phyloP scores from a whole-genome alignment of 2,888 invertebrate genomes.

The Nomada lathburiana region DNA sequence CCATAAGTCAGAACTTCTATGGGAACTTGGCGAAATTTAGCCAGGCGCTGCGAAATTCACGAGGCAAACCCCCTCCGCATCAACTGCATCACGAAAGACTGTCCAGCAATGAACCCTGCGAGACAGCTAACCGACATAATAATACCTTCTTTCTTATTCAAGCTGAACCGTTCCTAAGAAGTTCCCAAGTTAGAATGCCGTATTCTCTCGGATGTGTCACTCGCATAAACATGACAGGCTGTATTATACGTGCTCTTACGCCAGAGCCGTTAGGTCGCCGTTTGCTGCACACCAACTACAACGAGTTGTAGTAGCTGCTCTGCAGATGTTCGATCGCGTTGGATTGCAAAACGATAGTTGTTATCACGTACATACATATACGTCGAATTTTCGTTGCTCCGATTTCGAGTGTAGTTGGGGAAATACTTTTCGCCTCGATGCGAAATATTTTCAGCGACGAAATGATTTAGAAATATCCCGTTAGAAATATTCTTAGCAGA shows the following conservation, averaged over 20 bases:
- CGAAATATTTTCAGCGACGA: no score
- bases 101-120: conserved; percentile 56
- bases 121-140: conserved; percentile 52
- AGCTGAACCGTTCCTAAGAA: conserved; percentile 45
- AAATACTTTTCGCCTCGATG: no score
- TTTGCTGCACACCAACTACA: neutral
- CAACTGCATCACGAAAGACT: conserved; percentile 52
- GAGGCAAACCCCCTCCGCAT: conserved; percentile 12
- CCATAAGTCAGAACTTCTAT: conserved; percentile 48
- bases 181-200: conserved; percentile 48
- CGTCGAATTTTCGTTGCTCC: conserved; percentile 18
- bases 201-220: conserved; percentile 48
- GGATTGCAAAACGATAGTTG: conserved; percentile 21
- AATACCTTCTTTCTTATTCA: conserved; percentile 62
- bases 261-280: neutral
- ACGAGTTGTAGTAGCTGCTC: conserved; percentile 9
- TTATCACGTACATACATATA: conserved; percentile 8
- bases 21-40: conserved; percentile 57
- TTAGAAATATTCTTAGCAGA: no score
- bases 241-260: conserved; percentile 42
- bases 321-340: conserved; percentile 36
- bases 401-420: no score
- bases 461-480: no score
- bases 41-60: conserved; percentile 44
- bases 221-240: conserved; percentile 51